phyloP scores from a whole-genome alignment of 2,797 vertebrate species.

The Bradypus variegatus region DNA sequence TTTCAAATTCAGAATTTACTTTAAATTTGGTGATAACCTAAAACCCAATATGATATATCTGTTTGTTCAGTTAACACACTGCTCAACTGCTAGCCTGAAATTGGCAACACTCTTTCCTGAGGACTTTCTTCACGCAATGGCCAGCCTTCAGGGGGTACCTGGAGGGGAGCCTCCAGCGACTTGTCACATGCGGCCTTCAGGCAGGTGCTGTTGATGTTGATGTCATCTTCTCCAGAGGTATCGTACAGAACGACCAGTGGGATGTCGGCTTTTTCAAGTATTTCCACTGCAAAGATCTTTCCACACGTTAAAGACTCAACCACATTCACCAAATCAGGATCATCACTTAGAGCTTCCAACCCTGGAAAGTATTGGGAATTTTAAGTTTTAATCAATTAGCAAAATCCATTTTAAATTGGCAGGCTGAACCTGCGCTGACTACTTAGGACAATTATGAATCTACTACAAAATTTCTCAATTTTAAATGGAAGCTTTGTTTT shows the following conservation, averaged over 20 bases:
- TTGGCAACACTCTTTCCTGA: background rate
- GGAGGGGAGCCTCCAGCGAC: conserved; percentile 82
- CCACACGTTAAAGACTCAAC: conserved; percentile 81
- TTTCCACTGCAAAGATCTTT: conserved; percentile 90
- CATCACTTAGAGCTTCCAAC: conserved; percentile 82
- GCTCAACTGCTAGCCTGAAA: background rate
- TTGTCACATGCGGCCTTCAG: conserved; percentile 83
- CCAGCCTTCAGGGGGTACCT: conserved; percentile 71
- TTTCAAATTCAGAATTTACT: background rate
- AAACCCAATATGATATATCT: background rate
- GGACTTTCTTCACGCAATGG: background rate
- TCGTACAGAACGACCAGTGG: conserved; percentile 88
- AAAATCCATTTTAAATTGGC: background rate
- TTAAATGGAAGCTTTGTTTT: conserved; percentile 36
- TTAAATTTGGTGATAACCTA: background rate
- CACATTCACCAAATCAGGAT: conserved; percentile 78
- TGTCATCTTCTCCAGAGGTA: conserved; percentile 88
- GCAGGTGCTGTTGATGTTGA: conserved; percentile 89
- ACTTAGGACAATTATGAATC: background rate
- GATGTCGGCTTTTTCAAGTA: conserved; percentile 77
- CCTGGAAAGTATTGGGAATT: conserved; percentile 74
- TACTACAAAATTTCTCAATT: conserved; percentile 9
- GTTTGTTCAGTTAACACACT: background rate
- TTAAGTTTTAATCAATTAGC: conserved; percentile 25
- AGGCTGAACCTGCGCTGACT: background rate